These are phyloP conservation scores for Gisinianus flammeolus DNA, from an alignment of 2,888 invertebrate species.

Conservation along the genomic window DNA sequence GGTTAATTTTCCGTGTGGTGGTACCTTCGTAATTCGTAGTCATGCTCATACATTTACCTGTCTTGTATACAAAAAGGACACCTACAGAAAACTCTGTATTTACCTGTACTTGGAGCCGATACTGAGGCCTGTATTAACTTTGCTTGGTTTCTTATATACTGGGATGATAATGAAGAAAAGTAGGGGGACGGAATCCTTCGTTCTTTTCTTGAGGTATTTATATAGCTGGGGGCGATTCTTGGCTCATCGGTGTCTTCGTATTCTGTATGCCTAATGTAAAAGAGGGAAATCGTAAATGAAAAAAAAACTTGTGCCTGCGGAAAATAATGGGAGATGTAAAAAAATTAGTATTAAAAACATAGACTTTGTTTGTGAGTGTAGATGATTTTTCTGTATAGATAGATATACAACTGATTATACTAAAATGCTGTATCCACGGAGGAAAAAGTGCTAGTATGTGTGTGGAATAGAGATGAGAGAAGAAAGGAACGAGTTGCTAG, in stretches of 20 bases:
- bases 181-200: background rate
- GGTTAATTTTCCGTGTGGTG: background rate
- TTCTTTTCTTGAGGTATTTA: background rate
- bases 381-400: no score
- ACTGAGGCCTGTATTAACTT: background rate
- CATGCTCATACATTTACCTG: background rate
- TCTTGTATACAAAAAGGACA: background rate
- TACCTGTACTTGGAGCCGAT: background rate
- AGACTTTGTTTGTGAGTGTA: no score
- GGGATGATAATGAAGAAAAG: background rate
- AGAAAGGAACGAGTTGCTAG: background rate
- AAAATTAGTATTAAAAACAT: background rate
- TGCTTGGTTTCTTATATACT: background rate
- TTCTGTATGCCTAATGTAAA: background rate
- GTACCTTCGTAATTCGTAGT: background rate
- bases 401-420: no score
- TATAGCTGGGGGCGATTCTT: background rate
- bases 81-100: background rate
- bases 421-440: background rate
- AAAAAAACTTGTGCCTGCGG: background rate
- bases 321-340: background rate
- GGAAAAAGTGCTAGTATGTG: background rate
- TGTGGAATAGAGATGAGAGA: background rate
- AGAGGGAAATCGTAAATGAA: background rate
- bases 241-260: background rate